Evolutionary conservation across 2,113 vertebrate species (phyloP).

Genomic region (Perca schrenkii): DNA sequence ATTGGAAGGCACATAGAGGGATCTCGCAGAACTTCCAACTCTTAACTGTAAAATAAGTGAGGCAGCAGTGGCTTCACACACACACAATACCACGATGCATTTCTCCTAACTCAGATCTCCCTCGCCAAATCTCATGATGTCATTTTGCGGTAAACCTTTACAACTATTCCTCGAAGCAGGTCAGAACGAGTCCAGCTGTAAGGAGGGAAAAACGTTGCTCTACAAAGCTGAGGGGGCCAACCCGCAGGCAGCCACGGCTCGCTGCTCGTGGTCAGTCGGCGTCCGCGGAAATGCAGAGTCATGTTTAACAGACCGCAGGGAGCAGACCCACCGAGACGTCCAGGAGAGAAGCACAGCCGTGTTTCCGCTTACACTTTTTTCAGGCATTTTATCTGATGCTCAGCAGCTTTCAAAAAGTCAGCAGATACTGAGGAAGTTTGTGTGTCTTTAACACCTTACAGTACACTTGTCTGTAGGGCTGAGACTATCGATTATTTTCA

Average conservation of each 20-base stretch:
- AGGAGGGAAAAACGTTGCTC: neutral
- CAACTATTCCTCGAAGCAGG: neutral
- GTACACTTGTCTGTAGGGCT: too few species aligned
- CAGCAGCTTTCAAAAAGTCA: constrained; percentile 3
- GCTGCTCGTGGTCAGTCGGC: constrained; percentile 33
- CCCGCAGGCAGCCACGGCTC: neutral
- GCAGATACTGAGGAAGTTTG: neutral
- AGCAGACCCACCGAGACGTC: constrained; percentile 12
- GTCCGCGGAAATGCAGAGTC: constrained; percentile 37
- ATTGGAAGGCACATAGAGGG: neutral
- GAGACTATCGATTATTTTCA: too few species aligned
- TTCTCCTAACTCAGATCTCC: constrained; percentile 40
- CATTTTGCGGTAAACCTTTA: constrained; percentile 53
- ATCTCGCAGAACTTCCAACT: neutral
- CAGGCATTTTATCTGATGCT: neutral
- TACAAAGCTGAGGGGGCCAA: neutral
- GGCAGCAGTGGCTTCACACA: neutral
- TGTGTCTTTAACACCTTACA: neutral
- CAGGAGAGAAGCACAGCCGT: neutral
- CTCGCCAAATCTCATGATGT: constrained; percentile 56
- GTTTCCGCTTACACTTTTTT: constrained; percentile 2
- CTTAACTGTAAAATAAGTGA: constrained; percentile 8
- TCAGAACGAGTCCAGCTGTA: neutral
- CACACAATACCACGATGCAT: constrained; percentile 12
- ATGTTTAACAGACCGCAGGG: constrained; percentile 42